Conservation (phyloP, 2,113 vertebrate genomes). For the Petroica traversi region DNA sequence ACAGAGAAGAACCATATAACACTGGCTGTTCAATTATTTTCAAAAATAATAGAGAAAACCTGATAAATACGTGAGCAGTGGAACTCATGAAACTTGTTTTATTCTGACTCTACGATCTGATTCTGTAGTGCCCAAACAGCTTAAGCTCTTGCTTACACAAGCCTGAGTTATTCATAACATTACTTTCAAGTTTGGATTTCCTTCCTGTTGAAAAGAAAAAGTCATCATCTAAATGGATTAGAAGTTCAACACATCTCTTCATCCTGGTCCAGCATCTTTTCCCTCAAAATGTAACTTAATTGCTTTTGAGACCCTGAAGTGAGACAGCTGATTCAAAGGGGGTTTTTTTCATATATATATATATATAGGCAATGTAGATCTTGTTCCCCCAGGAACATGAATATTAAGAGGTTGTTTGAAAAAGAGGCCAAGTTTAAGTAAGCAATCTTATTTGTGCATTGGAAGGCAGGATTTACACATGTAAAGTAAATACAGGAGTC, state of each 20-base stretch:
- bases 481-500: background rate
- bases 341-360: background rate
- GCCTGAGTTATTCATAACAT: background rate
- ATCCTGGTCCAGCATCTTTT: background rate
- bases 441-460: background rate
- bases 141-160: background rate
- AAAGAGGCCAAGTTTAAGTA: background rate
- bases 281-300: background rate
- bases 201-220: background rate
- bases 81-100: background rate
- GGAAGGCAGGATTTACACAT: background rate
- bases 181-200: background rate
- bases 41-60: background rate
- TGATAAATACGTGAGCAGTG: background rate
- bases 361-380: background rate
- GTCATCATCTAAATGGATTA: background rate
- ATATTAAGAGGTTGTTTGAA: background rate
- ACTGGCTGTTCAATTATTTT: background rate
- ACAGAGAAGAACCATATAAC: background rate
- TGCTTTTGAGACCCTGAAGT: background rate
- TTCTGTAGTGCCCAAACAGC: background rate
- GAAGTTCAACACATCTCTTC: background rate
- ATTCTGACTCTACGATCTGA: background rate
- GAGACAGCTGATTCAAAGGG: background rate
- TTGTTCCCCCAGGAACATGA: background rate